Percentiles rank a stretch among this genome's conserved stretches.
phyloP scores from a whole-genome alignment of 1,140 invertebrate species.

The Polypedilum vanderplanki region DNA sequence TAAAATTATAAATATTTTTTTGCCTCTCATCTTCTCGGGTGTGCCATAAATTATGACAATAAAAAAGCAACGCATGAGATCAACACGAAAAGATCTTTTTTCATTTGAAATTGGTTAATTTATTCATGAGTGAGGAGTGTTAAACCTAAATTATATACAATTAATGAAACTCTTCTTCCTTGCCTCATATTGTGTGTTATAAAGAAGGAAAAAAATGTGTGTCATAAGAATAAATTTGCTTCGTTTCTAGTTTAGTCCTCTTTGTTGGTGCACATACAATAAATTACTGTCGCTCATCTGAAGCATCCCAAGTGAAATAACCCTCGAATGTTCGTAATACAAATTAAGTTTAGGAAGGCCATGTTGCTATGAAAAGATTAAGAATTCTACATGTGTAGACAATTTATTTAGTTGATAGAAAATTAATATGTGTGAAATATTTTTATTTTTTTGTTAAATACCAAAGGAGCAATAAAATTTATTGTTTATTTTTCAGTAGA shows the following conservation, averaged over 20 bases:
- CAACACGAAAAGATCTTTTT: not conserved
- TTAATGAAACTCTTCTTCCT: not conserved
- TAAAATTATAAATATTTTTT: too few species aligned
- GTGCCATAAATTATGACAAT: constrained; percentile 13
- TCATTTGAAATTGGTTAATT: not conserved
- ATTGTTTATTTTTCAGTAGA: too few species aligned
- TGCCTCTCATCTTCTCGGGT: not conserved
- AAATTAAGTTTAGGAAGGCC: not conserved
- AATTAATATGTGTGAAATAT: too few species aligned
- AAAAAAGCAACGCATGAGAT: constrained; percentile 17
- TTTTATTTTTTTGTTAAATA: too few species aligned
- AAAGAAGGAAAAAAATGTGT: not conserved
- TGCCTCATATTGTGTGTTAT: too few species aligned
- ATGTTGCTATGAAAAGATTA: not conserved
- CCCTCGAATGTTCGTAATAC: not conserved
- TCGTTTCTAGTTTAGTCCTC: not conserved
- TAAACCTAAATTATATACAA: constrained; percentile 15
- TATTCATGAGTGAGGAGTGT: constrained; percentile 11
- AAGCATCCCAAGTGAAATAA: constrained; percentile 16
- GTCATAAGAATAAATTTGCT: not conserved
- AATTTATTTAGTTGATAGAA: too few species aligned
- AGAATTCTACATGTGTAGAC: too few species aligned
- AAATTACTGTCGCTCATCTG: not conserved
- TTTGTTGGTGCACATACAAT: not conserved
- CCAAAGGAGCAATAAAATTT: too few species aligned